Base-by-base conservation (phyloP, 92 coral and sea anemone species). In the Phenganax subtilis region DNA sequence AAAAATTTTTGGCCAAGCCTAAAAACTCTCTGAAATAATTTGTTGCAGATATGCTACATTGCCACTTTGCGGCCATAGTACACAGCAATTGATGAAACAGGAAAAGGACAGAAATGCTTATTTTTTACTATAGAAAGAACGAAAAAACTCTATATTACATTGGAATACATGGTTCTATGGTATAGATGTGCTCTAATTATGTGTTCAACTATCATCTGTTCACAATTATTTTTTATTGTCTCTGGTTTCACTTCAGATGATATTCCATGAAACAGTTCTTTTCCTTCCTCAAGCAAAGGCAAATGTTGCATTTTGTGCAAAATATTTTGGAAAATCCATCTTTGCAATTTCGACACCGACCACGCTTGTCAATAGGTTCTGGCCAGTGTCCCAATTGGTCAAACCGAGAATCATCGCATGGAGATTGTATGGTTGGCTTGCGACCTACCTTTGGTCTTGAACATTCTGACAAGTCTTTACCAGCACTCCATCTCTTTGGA, bases 331-430 rank as follows among this genome's bases (percentile, higher is more conserved):
- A 77, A 51, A 8, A 72, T 52, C 77, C 58, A 52, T 72, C 37
- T 72, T 72, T 72, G 77, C 77, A 72, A n/a, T 17, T n/a, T n/a
- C 81, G 51, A 58, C 81, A 77, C 70, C 71, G 71, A 77, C 81
- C 60, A 53, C 71, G 81, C 12, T 47, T 28, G n/a, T 58, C 71
- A 28, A 70, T 77, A 55, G 81, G 81, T 20, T 77, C 60, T 58
- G 81, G 81, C 81, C 81, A 77, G 60, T 77, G 81, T 77, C 81
- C 81, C 0, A 77, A 25, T 60, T 77, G 81, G 56, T 77, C 81
- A 31, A n/a, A 77, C 10, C 71, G 71, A 2, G 81, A 20, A 20
- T 77, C 81, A 77, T 77, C 60, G 1, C 14, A 60, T 61, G 81
- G 81, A 57, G 65, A 57, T 57, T 69, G 70, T 58, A 70, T 77